Evolutionary conservation across 2,888 invertebrate species (phyloP), one percentile per base, ranked within the genome.

Genomic region (Lordiphosa andalusiaca): DNA sequence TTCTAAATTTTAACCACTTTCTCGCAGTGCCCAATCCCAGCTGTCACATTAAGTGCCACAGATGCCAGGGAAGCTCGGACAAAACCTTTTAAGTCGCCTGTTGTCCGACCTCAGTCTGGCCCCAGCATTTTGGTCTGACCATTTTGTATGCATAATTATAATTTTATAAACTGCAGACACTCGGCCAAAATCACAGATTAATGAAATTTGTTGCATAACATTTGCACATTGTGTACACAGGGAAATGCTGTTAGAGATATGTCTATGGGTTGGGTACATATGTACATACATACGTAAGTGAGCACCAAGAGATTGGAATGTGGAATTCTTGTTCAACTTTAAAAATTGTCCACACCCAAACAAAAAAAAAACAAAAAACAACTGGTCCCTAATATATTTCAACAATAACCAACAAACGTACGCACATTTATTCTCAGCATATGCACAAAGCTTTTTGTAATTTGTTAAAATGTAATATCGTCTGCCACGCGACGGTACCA

Each of bases 401-500:
- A 83, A 63, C 59, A 75, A 67, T 59, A n/a, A n/a, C n/a, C n/a
- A n/a, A 42, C 59, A 49, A 47, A 40, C 16, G 25, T 51, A 59
- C 69, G 38, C 53, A 47, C 64, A 53, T 61, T 39, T 54, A 21
- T 25, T 9, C 25, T 19, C 33, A 69, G 49, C 85, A 80, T 75
- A 75, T 84, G 65, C 65, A 66, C 60, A 67, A 44, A 48, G 64
- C 66, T 66, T 63, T 62, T 50, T 55, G 76, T 54, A 84, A 74
- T 84, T 78, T 85, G 69, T 74, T 84, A 61, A 49, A 58, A 48
- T 57, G 37, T 48, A 41, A 42, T 39, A 13, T 25, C 42, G 6
- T 4, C 4, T 13, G 13, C 16, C 30, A 21, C 12, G n/a, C 38
- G 9, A n/a, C 52, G 21, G 6, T 4, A 12, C 19, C 25, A 13